Percentiles rank a stretch among this genome's conserved stretches.
Evolutionary conservation across 2,888 invertebrate species (phyloP).

Genomic region (Erpobdella octoculata): DNA sequence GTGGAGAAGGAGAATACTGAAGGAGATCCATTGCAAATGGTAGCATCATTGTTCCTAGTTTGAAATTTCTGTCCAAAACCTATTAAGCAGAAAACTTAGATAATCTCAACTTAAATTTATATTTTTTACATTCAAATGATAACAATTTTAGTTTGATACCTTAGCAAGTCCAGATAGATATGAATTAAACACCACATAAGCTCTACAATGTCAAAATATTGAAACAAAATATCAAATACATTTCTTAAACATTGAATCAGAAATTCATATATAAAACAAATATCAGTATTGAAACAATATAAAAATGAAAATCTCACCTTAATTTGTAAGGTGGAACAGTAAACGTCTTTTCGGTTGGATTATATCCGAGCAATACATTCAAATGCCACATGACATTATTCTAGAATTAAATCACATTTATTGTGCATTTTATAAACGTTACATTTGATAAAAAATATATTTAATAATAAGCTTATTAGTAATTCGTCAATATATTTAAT

Average conservation of each 20-base stretch:
- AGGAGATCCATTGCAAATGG: conserved; percentile 67
- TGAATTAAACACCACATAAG: conserved; percentile 88
- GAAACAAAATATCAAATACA: no score
- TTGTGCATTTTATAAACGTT: no score
- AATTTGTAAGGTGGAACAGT: conserved; percentile 79
- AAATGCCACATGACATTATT: conserved; percentile 81
- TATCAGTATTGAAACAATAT: background rate
- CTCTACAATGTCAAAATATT: no score
- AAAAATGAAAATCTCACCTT: conserved; percentile 56
- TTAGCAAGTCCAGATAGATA: conserved; percentile 84
- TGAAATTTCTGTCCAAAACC: conserved; percentile 85
- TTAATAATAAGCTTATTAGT: background rate
- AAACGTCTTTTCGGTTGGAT: conserved; percentile 79
- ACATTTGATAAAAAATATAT: background rate
- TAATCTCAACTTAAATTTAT: no score
- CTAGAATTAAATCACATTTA: no score
- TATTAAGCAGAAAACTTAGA: no score
- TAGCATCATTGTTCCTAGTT: conserved; percentile 80
- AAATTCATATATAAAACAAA: background rate
- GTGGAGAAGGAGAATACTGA: conserved; percentile 75
- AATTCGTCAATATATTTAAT: background rate
- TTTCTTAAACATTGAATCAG: background rate
- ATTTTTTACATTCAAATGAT: no score
- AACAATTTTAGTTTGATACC: conserved; percentile 50
- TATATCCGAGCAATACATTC: conserved; percentile 84